Evolutionary conservation across 2,113 vertebrate genomes (phyloP).

Genomic region (Oriolus oriolus): DNA sequence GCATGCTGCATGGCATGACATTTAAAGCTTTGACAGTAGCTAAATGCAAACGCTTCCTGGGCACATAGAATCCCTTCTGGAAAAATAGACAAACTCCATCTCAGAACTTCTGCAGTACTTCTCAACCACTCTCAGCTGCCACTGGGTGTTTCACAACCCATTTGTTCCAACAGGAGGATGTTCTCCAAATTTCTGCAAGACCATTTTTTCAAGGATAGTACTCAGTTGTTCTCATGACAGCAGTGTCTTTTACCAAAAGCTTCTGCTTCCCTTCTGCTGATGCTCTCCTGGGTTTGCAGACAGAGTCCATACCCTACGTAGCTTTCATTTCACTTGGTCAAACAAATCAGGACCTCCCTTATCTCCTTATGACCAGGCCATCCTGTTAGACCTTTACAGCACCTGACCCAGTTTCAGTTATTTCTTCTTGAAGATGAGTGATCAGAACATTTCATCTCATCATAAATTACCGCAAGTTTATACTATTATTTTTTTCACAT

Average conservation of each 20-base stretch:
- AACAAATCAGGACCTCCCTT: neutral
- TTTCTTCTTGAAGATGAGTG: neutral
- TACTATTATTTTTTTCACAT: neutral
- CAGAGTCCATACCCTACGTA: rapidly evolving
- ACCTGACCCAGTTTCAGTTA: neutral
- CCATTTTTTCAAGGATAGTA: neutral
- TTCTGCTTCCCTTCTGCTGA: neutral
- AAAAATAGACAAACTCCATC: neutral
- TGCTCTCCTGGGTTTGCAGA: neutral
- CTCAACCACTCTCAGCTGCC: neutral
- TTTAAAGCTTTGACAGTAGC: neutral
- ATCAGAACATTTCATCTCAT: neutral
- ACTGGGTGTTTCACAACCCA: neutral
- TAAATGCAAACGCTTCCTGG: neutral
- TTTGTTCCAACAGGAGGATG: rapidly evolving
- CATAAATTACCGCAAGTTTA: neutral
- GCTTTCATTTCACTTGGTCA: neutral
- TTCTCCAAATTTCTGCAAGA: neutral
- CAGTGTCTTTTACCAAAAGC: neutral
- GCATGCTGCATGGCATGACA: neutral
- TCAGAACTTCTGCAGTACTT: neutral
- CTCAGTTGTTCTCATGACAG: neutral
- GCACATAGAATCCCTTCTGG: neutral
- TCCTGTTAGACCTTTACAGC: neutral
- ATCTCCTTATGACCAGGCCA: neutral